Conservation (phyloP, 2,888 invertebrate genomes). For the Steinernema carpocapsae region DNA sequence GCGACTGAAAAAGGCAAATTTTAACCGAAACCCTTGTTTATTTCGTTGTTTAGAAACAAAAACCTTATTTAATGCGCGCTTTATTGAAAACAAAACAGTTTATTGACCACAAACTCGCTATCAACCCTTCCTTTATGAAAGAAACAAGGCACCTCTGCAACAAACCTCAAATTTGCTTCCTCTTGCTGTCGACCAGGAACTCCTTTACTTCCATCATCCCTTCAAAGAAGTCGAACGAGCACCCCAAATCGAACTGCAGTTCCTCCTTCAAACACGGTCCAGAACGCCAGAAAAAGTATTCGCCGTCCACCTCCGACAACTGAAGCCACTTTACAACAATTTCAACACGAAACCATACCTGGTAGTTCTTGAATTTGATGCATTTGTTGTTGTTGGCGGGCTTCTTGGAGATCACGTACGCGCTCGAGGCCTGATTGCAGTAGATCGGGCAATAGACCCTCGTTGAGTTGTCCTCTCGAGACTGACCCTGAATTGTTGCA, state of each 20-base stretch:
- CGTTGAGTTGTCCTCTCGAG: background rate
- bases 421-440: constrained; percentile 19
- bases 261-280: constrained; percentile 40
- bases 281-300: constrained; percentile 49
- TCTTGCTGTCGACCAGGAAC: background rate
- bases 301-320: constrained; percentile 21
- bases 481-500: background rate
- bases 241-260: constrained; percentile 46
- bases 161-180: no score
- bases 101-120: no score
- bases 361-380: constrained; percentile 26
- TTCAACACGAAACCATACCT: background rate
- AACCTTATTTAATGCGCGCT: no score
- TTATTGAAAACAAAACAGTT: no score
- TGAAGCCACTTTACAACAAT: background rate
- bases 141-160: no score
- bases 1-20: no score
- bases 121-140: no score
- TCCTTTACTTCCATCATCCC: constrained; percentile 23
- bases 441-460: constrained; percentile 14
- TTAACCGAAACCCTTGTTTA: no score
- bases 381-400: constrained; percentile 28
- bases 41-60: no score
- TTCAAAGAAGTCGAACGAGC: constrained; percentile 30
- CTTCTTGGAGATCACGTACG: constrained; percentile 28